Evolutionary conservation across 2,797 vertebrate genomes (phyloP).

Genomic region (Momotus momota): DNA sequence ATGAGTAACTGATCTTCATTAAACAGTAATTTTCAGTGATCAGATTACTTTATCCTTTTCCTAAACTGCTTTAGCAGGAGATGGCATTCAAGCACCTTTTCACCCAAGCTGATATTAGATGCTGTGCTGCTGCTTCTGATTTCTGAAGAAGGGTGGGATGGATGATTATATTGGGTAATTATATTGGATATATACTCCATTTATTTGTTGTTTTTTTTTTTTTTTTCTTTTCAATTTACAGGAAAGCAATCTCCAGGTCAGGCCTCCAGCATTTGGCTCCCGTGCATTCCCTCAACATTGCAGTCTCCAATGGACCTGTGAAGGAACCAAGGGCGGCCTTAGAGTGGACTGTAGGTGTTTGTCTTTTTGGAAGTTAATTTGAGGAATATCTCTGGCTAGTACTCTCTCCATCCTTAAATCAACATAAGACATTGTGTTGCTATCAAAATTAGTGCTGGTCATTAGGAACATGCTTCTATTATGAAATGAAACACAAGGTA

Average conservation of each 20-base stretch:
- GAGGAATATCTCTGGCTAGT: neutral
- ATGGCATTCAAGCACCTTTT: constrained; percentile 32
- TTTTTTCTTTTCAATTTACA: constrained; percentile 75
- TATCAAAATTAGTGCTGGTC: neutral
- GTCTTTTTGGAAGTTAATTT: neutral
- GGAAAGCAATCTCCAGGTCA: constrained; percentile 97
- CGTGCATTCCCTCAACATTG: constrained; percentile 84
- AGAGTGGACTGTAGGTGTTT: constrained; percentile 94
- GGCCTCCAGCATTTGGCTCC: constrained; percentile 95
- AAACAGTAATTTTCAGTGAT: constrained; percentile 46
- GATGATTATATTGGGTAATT: neutral
- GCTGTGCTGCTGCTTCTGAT: constrained; percentile 27
- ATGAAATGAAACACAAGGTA: neutral
- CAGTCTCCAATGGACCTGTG: constrained; percentile 92
- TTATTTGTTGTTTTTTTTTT: neutral
- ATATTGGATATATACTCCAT: neutral
- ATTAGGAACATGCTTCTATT: neutral
- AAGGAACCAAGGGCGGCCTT: constrained; percentile 90
- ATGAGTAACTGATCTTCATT: constrained; percentile 29
- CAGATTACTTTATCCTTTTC: constrained; percentile 33
- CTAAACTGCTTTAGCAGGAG: constrained; percentile 23
- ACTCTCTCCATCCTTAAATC: neutral
- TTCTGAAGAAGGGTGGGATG: neutral
- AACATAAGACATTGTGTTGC: neutral
- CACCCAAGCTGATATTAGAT: neutral